These are phyloP conservation scores for Temnothorax nylanderi DNA, from an alignment of 1,140 invertebrate species.

Conservation along the genomic window DNA sequence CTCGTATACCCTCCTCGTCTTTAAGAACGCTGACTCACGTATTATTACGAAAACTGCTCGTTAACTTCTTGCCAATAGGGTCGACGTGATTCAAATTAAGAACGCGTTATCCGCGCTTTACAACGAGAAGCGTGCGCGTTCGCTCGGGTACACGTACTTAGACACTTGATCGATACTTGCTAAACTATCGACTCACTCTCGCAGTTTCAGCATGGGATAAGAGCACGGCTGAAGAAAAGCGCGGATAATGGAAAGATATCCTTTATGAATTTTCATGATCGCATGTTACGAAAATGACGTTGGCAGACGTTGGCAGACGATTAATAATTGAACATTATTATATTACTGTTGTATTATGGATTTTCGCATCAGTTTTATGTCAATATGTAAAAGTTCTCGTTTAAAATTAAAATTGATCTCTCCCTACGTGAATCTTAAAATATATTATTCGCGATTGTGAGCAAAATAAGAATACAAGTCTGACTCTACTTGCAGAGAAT, in stretches of 20 bases:
- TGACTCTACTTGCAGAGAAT: constrained; percentile 16
- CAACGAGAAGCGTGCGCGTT: constrained; percentile 36
- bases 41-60: constrained; percentile 63
- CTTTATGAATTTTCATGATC: constrained; percentile 45
- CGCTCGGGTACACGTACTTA: constrained; percentile 25
- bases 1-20: constrained; percentile 27
- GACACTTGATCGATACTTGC: constrained; percentile 56
- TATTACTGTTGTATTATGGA: not conserved
- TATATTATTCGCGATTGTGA: not conserved
- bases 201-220: constrained; percentile 15
- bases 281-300: not conserved
- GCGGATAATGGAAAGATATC: constrained; percentile 42
- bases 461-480: constrained; percentile 37
- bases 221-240: constrained; percentile 21
- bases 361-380: not conserved
- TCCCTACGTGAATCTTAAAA: not conserved
- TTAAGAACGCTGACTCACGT: constrained; percentile 62
- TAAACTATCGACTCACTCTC: constrained; percentile 48
- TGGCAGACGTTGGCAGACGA: not conserved
- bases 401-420: constrained; percentile 14
- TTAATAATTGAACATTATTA: constrained; percentile 29
- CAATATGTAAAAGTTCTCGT: not conserved
- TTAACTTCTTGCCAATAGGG: constrained; percentile 52
- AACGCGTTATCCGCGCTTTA: constrained; percentile 55
- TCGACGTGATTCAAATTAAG: constrained; percentile 62